Percentiles rank a stretch among this genome's conserved stretches.
phyloP scores from a whole-genome alignment of 2,888 invertebrate genomes.

The Alviniconcha strummeri region DNA sequence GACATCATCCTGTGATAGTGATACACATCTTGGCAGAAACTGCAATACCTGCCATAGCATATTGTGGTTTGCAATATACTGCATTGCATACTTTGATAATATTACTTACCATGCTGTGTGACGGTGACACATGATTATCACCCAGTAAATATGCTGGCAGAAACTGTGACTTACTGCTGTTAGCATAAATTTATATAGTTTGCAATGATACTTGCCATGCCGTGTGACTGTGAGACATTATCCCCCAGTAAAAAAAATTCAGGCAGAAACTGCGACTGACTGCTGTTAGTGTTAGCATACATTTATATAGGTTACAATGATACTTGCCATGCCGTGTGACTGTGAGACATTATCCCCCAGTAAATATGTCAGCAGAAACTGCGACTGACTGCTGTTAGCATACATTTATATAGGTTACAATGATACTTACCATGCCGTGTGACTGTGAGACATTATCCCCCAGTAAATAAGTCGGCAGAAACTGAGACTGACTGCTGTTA shows the following conservation, averaged over 20 bases:
- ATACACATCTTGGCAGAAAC: conserved; percentile 59
- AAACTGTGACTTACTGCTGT: conserved; percentile 42
- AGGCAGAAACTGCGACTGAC: conserved; percentile 53
- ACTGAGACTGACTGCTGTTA: conserved; percentile 44
- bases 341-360: conserved; percentile 49
- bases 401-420: not conserved
- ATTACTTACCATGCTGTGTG: not conserved
- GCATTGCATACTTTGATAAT: not conserved
- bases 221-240: conserved; percentile 19
- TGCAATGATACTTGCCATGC: not conserved
- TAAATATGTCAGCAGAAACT: conserved; percentile 59
- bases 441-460: conserved; percentile 47
- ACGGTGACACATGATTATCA: conserved; percentile 35
- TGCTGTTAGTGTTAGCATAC: no score
- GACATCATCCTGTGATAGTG: conserved; percentile 59
- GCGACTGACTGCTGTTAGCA: conserved; percentile 21
- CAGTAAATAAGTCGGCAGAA: conserved; percentile 59
- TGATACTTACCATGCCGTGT: not conserved
- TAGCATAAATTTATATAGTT: not conserved
- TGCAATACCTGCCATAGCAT: conserved; percentile 36
- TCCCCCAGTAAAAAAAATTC: conserved; percentile 63
- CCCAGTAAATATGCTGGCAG: conserved; percentile 62
- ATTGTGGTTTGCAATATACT: no score
- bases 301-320: no score
- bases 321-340: not conserved